Percentiles rank a stretch among this genome's conserved stretches.
Conservation (phyloP, 2,888 invertebrate genomes). For the Ennomos quercinarius region DNA sequence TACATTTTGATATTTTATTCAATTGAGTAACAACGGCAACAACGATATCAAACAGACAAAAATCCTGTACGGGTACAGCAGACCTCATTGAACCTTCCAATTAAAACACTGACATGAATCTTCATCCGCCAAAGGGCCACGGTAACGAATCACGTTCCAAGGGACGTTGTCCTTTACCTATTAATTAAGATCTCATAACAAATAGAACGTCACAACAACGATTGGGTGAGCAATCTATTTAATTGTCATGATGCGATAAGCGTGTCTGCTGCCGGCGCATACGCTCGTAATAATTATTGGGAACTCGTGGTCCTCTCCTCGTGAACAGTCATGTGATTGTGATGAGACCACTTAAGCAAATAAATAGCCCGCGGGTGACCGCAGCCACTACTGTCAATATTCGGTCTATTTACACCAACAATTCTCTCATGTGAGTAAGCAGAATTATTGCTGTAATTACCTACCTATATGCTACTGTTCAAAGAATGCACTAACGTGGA, state of each 20-base stretch:
- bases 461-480: constrained; percentile 1
- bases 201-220: constrained; percentile 54
- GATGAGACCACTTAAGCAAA: constrained; percentile 83
- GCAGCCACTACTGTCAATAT: constrained; percentile 63
- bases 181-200: constrained; percentile 58
- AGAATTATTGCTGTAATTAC: constrained; percentile 7
- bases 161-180: constrained; percentile 66
- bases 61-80: too few species aligned
- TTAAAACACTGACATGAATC: too few species aligned
- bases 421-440: constrained; percentile 6
- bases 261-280: constrained; percentile 53
- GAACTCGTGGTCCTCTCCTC: constrained; percentile 75
- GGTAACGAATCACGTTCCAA: constrained; percentile 22
- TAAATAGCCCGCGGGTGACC: constrained; percentile 68
- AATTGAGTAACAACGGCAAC: too few species aligned
- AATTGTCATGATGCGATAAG: constrained; percentile 63
- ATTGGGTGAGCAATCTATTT: constrained; percentile 64
- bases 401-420: constrained; percentile 48
- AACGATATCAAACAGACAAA: too few species aligned
- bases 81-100: too few species aligned
- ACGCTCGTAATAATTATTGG: constrained; percentile 65
- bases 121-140: constrained; percentile 5
- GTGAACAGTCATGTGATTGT: constrained; percentile 80
- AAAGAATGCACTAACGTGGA: constrained; percentile 1
- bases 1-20: too few species aligned